Percentiles rank a stretch among this genome's conserved stretches.
Conservation (phyloP, 2,113 vertebrate species). For the Takifugu flavidus region DNA sequence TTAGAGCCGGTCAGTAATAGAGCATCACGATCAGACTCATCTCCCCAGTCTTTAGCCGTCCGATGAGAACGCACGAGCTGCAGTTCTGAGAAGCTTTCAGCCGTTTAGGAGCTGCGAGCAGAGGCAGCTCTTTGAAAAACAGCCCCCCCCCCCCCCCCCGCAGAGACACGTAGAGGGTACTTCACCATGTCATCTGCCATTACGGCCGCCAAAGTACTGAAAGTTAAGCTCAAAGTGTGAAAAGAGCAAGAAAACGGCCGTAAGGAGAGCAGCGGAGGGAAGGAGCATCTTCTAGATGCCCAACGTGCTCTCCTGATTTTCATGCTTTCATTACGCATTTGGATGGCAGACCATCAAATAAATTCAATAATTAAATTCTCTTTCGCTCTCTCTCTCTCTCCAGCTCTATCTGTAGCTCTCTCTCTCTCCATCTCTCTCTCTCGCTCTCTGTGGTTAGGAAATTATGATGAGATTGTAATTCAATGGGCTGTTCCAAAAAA, state of each 20-base stretch:
- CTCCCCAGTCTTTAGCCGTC: constrained; percentile 12
- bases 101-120: constrained; percentile 29
- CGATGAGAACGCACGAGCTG: constrained; percentile 11
- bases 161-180: constrained; percentile 32
- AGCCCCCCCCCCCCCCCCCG: constrained; percentile 44
- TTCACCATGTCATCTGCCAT: constrained; percentile 61
- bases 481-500: constrained; percentile 16
- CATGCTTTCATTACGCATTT: constrained; percentile 61
- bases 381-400: not conserved
- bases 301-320: constrained; percentile 50
- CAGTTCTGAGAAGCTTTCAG: constrained; percentile 34
- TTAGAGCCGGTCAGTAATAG: not conserved
- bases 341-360: constrained; percentile 50
- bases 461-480: constrained; percentile 8
- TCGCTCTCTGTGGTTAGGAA: too few species aligned
- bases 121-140: constrained; percentile 23
- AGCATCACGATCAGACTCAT: not conserved
- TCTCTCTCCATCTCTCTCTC: constrained; percentile 1
- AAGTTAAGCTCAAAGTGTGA: constrained; percentile 43
- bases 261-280: constrained; percentile 51
- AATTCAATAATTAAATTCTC: constrained; percentile 35
- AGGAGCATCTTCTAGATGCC: constrained; percentile 34
- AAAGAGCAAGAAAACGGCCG: constrained; percentile 57
- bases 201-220: constrained; percentile 52
- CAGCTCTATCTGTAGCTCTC: not conserved